Percentiles rank a stretch among this genome's conserved stretches.
These are phyloP conservation scores for Eupithecia subfuscata DNA, from an alignment of 2,888 invertebrate genomes.

Conservation along the genomic window DNA sequence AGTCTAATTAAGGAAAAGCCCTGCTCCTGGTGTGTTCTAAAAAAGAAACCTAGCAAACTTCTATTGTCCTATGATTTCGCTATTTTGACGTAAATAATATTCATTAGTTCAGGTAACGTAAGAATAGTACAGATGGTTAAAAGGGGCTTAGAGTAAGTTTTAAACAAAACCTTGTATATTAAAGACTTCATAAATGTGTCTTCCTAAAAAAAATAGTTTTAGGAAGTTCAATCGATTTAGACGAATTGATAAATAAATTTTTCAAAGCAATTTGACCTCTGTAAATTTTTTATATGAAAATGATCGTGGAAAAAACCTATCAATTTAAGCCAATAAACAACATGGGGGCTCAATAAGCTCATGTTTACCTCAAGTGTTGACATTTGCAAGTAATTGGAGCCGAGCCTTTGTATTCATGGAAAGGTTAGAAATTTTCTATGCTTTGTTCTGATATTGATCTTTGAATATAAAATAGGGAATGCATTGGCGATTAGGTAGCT, in stretches of 20 bases:
- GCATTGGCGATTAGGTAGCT: slow-evolving; percentile 2
- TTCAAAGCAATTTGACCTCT: neutral
- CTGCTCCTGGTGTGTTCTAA: too few relatives aligned
- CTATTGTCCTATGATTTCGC: too few relatives aligned
- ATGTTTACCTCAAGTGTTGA: slow-evolving; percentile 50
- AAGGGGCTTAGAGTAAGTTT: too few relatives aligned
- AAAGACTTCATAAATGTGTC: neutral
- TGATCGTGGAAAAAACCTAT: neutral
- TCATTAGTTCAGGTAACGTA: too few relatives aligned
- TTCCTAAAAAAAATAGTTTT: neutral
- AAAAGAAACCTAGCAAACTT: too few relatives aligned
- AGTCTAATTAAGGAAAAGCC: too few relatives aligned
- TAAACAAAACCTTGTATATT: too few relatives aligned
- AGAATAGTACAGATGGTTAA: too few relatives aligned
- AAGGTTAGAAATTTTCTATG: slow-evolving; percentile 44
- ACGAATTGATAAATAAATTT: neutral
- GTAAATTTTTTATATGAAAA: neutral
- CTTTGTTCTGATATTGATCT: slow-evolving; percentile 37
- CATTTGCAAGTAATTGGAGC: slow-evolving; percentile 48
- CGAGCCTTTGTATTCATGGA: slow-evolving; percentile 32
- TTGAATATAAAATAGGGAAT: slow-evolving; percentile 26
- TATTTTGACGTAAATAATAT: too few relatives aligned
- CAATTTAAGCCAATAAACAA: slow-evolving; percentile 1
- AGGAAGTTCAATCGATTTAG: too few relatives aligned
- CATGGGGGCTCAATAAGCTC: slow-evolving; percentile 20